Evolutionary conservation across 2,888 invertebrate species (phyloP).

Genomic region (Shargacucullia verbasci): DNA sequence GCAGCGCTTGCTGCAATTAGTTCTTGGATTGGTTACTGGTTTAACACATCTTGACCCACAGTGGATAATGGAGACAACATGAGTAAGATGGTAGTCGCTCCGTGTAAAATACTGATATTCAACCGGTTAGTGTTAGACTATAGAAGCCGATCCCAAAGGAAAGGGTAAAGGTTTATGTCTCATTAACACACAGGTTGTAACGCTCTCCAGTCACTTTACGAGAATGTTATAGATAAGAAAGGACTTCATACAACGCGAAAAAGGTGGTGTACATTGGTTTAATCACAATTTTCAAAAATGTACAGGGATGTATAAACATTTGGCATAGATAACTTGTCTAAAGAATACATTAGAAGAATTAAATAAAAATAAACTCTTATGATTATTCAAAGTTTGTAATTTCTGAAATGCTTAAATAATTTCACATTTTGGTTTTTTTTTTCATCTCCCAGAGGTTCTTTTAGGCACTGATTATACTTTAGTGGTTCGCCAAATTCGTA

Average conservation of each 20-base stretch:
- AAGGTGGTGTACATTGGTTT: slow-evolving; percentile 71
- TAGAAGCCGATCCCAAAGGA: too few species aligned
- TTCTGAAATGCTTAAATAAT: slow-evolving; percentile 75
- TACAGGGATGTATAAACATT: slow-evolving; percentile 81
- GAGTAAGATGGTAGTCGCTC: too few species aligned
- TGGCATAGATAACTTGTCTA: slow-evolving; percentile 78
- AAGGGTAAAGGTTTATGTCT: too few species aligned
- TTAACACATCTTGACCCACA: too few species aligned
- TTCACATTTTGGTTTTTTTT: slow-evolving; percentile 71
- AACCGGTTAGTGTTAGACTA: too few species aligned
- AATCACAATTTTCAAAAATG: slow-evolving; percentile 76
- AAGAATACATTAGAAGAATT: slow-evolving; percentile 71
- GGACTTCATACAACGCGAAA: slow-evolving; percentile 59
- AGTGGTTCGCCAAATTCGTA: slow-evolving; percentile 71
- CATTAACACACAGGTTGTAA: background rate
- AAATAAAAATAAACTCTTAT: slow-evolving; percentile 80
- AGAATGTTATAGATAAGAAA: slow-evolving; percentile 38
- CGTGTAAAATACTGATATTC: too few species aligned
- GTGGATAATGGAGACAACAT: too few species aligned
- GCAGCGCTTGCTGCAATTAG: too few species aligned
- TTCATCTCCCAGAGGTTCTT: slow-evolving; percentile 79
- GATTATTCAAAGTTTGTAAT: slow-evolving; percentile 76
- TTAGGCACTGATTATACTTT: slow-evolving; percentile 76
- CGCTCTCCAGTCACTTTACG: background rate
- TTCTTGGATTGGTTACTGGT: too few species aligned